Conservation (phyloP, 2,113 vertebrate species). For the Microcebus ravelobensis region DNA sequence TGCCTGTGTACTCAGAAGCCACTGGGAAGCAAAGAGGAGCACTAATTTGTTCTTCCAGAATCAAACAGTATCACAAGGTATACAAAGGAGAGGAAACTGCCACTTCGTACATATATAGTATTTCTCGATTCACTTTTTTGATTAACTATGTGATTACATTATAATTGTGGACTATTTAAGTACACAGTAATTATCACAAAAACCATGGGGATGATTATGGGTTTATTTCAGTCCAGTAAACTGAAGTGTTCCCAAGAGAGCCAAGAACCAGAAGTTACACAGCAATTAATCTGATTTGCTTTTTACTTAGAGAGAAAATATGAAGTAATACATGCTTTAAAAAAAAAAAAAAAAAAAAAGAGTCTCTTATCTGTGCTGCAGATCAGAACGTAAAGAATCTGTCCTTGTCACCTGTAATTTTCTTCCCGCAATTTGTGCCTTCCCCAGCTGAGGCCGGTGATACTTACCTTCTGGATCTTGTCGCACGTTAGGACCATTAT, state of each 20-base stretch:
- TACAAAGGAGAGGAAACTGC: constrained; percentile 37
- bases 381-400: neutral
- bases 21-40: constrained; percentile 25
- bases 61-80: constrained; percentile 4
- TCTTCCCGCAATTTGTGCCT: neutral
- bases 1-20: neutral
- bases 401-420: constrained; percentile 11
- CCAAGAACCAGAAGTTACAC: constrained; percentile 72
- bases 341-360: neutral
- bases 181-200: constrained; percentile 78
- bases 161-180: constrained; percentile 76
- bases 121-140: constrained; percentile 71
- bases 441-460: neutral
- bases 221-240: constrained; percentile 75
- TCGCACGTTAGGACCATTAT: neutral
- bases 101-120: constrained; percentile 57
- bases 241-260: constrained; percentile 57
- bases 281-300: constrained; percentile 64
- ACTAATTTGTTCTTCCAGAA: constrained; percentile 17
- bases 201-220: constrained; percentile 75
- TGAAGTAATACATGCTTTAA: neutral
- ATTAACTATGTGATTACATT: constrained; percentile 78
- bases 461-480: neutral
- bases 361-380: neutral
- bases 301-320: constrained; percentile 51